These are phyloP conservation scores for Probaryconus sp. DNA, from an alignment of 1,140 invertebrate species.

Conservation along the genomic window DNA sequence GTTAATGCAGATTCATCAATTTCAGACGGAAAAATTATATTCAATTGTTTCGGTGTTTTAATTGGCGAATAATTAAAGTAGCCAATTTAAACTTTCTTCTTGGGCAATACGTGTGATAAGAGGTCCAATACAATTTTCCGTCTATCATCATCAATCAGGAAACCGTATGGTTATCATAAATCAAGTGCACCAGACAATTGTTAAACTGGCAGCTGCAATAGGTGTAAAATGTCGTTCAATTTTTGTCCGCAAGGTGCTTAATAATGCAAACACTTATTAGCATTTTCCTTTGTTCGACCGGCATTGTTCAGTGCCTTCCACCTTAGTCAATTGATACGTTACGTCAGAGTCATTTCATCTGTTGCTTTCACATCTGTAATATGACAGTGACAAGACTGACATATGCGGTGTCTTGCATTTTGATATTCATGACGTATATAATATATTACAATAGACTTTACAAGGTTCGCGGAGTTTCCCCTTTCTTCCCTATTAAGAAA, in stretches of 20 bases:
- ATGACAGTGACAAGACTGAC: constrained; percentile 54
- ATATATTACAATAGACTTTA: constrained; percentile 45
- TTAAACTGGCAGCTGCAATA: too few relatives aligned
- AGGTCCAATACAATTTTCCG: too few relatives aligned
- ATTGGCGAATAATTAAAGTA: too few relatives aligned
- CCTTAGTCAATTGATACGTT: constrained; percentile 50
- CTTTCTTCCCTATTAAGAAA: constrained; percentile 18
- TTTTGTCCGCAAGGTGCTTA: constrained; percentile 5
- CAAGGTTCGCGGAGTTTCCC: constrained; percentile 37
- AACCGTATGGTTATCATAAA: too few relatives aligned
- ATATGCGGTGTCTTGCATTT: constrained; percentile 36
- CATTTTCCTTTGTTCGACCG: constrained; percentile 35
- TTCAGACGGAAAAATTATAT: not conserved
- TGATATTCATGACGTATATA: constrained; percentile 43
- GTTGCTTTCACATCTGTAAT: constrained; percentile 56
- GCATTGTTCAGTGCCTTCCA: constrained; percentile 40
- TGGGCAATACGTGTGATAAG: too few relatives aligned
- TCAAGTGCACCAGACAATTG: too few relatives aligned
- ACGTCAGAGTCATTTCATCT: constrained; percentile 53
- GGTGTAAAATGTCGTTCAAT: constrained; percentile 27
- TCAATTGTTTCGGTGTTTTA: too few relatives aligned
- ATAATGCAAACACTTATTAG: constrained; percentile 51
- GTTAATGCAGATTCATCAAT: constrained; percentile 1
- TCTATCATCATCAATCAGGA: too few relatives aligned
- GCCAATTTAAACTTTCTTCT: too few relatives aligned